Conservation (phyloP, 1,140 invertebrate genomes). For the Batillaria attramentaria region DNA sequence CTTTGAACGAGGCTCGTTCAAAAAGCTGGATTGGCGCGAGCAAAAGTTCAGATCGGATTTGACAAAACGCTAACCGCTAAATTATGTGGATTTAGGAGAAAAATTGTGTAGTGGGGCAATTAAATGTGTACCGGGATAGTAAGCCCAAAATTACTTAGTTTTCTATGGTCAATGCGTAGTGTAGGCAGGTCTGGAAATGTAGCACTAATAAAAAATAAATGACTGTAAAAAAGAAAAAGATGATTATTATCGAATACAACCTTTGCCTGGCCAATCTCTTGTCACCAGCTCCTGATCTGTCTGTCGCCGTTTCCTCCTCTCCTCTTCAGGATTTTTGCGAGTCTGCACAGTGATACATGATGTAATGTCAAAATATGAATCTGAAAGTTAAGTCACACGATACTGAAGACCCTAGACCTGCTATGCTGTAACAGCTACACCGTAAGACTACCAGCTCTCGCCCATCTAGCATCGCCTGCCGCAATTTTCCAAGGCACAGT, state of each 20-base stretch:
- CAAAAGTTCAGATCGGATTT: no score
- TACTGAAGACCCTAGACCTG: background rate
- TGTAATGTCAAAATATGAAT: no score
- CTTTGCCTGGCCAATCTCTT: slow-evolving; percentile 7
- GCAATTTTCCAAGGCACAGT: background rate
- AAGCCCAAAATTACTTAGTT: no score
- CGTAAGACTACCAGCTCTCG: background rate
- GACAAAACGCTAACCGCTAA: no score
- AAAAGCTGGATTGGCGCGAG: no score
- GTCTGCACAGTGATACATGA: background rate
- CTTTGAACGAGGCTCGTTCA: no score
- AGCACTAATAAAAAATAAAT: background rate
- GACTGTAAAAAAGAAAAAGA: background rate
- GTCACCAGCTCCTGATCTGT: background rate
- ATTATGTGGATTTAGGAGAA: no score
- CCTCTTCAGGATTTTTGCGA: background rate
- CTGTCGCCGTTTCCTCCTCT: slow-evolving; percentile 1
- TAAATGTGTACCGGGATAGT: no score
- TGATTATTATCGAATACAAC: background rate
- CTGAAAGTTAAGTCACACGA: background rate
- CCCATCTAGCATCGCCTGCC: background rate
- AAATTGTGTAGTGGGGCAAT: no score
- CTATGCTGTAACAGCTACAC: background rate
- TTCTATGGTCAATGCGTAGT: no score
- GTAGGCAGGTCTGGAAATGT: background rate